These are phyloP conservation scores for Dorcus parallelipipedus DNA, from an alignment of 2,888 invertebrate genomes.

Conservation along the genomic window DNA sequence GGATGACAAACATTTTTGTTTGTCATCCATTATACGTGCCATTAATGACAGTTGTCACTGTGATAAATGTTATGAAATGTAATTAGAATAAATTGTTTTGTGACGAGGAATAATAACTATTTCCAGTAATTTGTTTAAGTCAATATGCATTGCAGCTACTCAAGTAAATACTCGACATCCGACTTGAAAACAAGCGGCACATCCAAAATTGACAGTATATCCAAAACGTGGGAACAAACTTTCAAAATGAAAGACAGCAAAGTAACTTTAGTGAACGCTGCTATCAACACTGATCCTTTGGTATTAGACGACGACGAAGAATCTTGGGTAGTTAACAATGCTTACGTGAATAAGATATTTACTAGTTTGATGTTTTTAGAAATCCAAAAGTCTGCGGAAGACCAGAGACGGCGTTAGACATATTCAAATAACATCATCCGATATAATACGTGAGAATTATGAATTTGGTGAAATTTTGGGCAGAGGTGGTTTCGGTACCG, in stretches of 20 bases:
- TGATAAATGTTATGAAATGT: too few species aligned
- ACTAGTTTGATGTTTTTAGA: background rate
- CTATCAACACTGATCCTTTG: conserved; percentile 28
- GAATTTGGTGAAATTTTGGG: conserved; percentile 45
- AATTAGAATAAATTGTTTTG: too few species aligned
- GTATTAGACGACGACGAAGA: conserved; percentile 14
- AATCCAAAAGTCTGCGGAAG: conserved; percentile 6
- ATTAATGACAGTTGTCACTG: too few species aligned
- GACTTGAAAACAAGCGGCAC: conserved; percentile 2
- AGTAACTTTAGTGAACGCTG: conserved; percentile 19
- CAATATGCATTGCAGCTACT: too few species aligned
- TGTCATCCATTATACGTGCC: too few species aligned
- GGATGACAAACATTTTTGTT: too few species aligned
- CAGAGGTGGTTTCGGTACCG: conserved; percentile 47
- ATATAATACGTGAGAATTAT: conserved; percentile 40
- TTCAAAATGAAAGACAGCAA: conserved; percentile 19
- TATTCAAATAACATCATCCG: conserved; percentile 39
- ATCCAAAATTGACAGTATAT: conserved; percentile 17
- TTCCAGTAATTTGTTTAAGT: too few species aligned
- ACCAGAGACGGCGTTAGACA: conserved; percentile 40
- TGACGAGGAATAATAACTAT: too few species aligned
- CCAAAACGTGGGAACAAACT: background rate
- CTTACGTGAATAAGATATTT: background rate
- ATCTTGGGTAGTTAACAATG: conserved; percentile 3
- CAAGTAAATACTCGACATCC: too few species aligned